Base-by-base conservation (phyloP, 2,888 invertebrate species). In the Ptilodon capucinus region DNA sequence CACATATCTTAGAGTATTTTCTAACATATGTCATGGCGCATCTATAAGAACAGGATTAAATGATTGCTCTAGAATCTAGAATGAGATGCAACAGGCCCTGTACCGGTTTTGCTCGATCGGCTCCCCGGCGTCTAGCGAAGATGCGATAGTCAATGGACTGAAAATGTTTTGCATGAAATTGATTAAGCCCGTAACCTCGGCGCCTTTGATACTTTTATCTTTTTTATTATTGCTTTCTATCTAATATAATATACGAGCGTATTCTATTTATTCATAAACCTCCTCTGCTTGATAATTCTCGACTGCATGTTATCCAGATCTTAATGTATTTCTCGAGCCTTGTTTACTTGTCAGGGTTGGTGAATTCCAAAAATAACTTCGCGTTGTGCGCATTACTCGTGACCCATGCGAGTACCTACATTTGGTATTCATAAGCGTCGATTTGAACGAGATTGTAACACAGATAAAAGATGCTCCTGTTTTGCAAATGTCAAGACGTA, bases 71-170 rank as follows among this genome's bases (percentile, higher is more conserved):
- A 68, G 68, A 68, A 70, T 69, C 54, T 70, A 68, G 68, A 68
- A 70, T 75, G 68, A 77, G 74, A 79, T 78, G 80, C 79, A 84
- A 82, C 79, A 76, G 76, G 74, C 70, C 42, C 40, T 54, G 61
- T 80, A 88, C 89, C 86, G 86, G 88, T 88, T 86, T 72, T 60
- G 61, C 60, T 60, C 71, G 69, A 61, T 71, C 71, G 89, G 90
- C 90, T 89, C 90, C 90, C 62, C 74, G 67, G 52, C 74, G 90
- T 90, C 90, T 90, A 76, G 82, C 79, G 62, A 71, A 72, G 73
- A 73, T 74, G 70, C 67, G 62, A 68, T 75, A 74, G 67, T 83
- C 80, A 86, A 84, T 82, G 79, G 76, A 74, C 76, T 78, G 74
- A 76, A 78, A 79, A 79, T 71, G 72, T 73, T 77, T 75, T 62